Evolutionary conservation across 2,113 vertebrate genomes (phyloP).

Genomic region (Notiomystis cincta): DNA sequence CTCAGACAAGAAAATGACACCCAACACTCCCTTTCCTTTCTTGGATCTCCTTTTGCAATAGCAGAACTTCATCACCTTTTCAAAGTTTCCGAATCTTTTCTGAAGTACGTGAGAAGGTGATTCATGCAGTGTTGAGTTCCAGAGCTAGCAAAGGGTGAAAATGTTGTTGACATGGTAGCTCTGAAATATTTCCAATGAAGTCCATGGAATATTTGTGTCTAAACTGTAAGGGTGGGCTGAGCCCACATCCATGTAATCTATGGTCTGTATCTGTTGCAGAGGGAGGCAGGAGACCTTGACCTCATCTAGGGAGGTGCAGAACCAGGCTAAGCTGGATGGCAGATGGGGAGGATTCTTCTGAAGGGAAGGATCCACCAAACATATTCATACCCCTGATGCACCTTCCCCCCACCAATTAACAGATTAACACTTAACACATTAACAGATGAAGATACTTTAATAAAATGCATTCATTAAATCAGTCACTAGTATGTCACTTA

Average conservation of each 20-base stretch:
- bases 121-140: neutral
- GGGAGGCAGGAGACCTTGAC: neutral
- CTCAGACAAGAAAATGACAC: neutral
- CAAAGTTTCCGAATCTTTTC: neutral
- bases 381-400: neutral
- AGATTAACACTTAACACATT: neutral
- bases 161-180: neutral
- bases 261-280: neutral
- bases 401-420: neutral
- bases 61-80: neutral
- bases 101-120: neutral
- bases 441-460: neutral
- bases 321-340: neutral
- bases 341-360: neutral
- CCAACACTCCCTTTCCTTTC: neutral
- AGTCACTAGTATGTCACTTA: neutral
- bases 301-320: neutral
- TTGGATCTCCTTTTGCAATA: neutral
- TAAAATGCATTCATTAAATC: neutral
- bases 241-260: neutral
- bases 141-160: neutral
- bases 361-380: neutral
- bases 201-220: neutral
- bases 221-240: neutral
- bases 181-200: neutral